A percentile compares a stretch with the other conserved stretches of the same genome.
These are phyloP conservation scores for Rhamphomyia laevipes DNA, from an alignment of 2,888 invertebrate genomes.

Conservation along the genomic window DNA sequence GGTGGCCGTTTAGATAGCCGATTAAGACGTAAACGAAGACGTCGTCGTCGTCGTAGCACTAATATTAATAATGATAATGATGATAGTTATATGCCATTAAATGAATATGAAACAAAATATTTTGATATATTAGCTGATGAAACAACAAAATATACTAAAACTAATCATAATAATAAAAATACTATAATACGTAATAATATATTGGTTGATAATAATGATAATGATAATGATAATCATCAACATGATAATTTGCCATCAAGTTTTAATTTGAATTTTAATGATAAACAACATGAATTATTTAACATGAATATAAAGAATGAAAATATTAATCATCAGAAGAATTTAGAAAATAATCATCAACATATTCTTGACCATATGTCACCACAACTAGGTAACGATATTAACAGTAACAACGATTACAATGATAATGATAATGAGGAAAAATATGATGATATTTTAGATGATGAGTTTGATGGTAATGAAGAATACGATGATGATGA, in stretches of 20 bases:
- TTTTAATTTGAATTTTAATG: neutral
- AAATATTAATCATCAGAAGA: neutral
- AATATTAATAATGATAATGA: neutral
- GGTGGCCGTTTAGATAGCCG: conserved; percentile 72
- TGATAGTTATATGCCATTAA: neutral
- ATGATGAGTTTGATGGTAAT: conserved; percentile 20
- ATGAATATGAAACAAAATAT: conserved; percentile 7
- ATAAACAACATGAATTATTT: neutral
- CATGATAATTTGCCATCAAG: neutral
- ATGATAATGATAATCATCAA: neutral
- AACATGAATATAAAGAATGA: neutral
- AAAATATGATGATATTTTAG: neutral
- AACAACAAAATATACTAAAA: conserved; percentile 9
- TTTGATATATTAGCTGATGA: conserved; percentile 20
- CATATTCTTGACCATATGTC: neutral
- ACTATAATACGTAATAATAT: neutral
- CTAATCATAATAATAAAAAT: neutral
- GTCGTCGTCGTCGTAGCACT: conserved; percentile 8
- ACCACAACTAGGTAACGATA: neutral
- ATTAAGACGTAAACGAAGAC: conserved; percentile 44
- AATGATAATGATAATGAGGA: neutral
- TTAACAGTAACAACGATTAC: neutral
- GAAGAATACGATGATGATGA: conserved; percentile 15
- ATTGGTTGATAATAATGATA: neutral
- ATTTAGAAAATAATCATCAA: neutral